These are phyloP conservation scores for Loxodonta africana DNA, from an alignment of 2,113 vertebrate species.

Conservation along the genomic window DNA sequence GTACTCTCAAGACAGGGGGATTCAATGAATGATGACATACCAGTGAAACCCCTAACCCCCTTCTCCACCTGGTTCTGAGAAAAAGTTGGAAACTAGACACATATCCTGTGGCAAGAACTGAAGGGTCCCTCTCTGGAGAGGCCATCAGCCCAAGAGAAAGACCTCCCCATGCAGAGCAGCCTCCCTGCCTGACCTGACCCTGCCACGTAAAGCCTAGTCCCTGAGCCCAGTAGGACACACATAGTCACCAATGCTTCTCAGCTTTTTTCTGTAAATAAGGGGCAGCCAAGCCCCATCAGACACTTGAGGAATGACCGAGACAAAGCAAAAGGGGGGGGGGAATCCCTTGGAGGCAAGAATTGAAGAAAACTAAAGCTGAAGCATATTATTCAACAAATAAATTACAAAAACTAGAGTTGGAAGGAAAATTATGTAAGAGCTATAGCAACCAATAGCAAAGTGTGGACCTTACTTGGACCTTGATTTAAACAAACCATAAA, in stretches of 20 bases:
- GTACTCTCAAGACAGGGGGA: not conserved
- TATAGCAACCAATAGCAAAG: not conserved
- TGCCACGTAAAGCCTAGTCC: not conserved
- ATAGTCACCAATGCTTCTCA: not conserved
- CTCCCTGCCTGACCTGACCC: not conserved
- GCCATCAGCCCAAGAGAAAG: not conserved
- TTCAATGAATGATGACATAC: not conserved
- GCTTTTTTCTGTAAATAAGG: not conserved
- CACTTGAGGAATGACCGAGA: not conserved
- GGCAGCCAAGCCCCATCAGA: not conserved
- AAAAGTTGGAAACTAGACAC: not conserved
- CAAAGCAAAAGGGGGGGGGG: not conserved
- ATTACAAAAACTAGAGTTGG: not conserved
- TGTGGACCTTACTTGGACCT: not conserved
- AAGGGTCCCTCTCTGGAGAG: not conserved
- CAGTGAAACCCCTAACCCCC: not conserved
- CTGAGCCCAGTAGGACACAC: not conserved
- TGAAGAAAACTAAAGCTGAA: not conserved
- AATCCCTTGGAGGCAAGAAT: not conserved
- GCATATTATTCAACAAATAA: constrained; percentile 16
- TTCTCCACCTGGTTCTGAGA: not conserved
- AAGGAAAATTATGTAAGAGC: not conserved
- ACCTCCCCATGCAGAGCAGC: not conserved
- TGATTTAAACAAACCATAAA: not conserved
- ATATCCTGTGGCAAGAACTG: not conserved